phyloP scores from a whole-genome alignment of 1,140 invertebrate species.

The Lasioglossum baleicum region DNA sequence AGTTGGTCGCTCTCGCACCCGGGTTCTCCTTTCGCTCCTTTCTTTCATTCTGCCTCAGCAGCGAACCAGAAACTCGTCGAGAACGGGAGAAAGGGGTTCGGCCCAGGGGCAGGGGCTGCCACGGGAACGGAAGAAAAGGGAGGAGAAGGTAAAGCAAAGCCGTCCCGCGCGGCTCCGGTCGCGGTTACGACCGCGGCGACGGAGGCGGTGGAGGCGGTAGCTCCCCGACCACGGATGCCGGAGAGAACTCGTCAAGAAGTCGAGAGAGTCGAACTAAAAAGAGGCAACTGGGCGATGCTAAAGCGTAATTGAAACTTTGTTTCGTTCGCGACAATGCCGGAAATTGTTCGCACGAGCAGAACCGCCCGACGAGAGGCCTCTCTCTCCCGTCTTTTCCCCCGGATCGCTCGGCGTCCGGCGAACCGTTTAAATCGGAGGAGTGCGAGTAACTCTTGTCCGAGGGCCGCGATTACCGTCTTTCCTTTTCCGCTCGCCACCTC shows the following conservation, averaged over 20 bases:
- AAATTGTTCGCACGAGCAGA: slow-evolving; percentile 45
- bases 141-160: slow-evolving; percentile 9
- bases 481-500: slow-evolving; percentile 17
- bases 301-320: slow-evolving; percentile 64
- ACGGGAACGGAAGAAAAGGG: not conserved
- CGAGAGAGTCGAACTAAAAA: slow-evolving; percentile 51
- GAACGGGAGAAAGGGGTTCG: not conserved
- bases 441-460: slow-evolving; percentile 9
- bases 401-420: slow-evolving; percentile 43
- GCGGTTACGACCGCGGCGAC: too few relatives aligned
- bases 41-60: slow-evolving; percentile 10
- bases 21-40: not conserved
- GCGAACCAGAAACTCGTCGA: slow-evolving; percentile 1
- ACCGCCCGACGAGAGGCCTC: slow-evolving; percentile 42
- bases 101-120: not conserved
- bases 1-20: too few relatives aligned
- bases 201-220: not conserved
- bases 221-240: slow-evolving; percentile 9
- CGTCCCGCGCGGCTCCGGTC: too few relatives aligned
- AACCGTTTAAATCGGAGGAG: slow-evolving; percentile 36
- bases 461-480: not conserved
- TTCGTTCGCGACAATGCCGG: slow-evolving; percentile 53
- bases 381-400: slow-evolving; percentile 41
- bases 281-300: slow-evolving; percentile 50
- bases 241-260: slow-evolving; percentile 14